Conservation (phyloP, 2,113 vertebrate genomes). For the Heloderma charlesbogerti region DNA sequence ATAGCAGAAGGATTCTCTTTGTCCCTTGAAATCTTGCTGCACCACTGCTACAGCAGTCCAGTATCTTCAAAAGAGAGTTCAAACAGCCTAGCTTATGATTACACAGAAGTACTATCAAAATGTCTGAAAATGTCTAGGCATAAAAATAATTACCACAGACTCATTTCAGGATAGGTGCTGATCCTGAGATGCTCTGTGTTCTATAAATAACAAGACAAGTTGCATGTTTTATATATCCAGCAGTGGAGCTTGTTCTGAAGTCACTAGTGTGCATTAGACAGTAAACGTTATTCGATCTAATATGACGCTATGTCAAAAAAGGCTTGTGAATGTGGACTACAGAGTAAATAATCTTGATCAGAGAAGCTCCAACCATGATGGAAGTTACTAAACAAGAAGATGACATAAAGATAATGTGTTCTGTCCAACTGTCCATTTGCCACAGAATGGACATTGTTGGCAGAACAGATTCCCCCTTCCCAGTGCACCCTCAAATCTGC, state of each 20-base stretch:
- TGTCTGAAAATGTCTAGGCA: not conserved
- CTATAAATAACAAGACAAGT: not conserved
- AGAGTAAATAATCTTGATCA: not conserved
- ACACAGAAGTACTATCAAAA: not conserved
- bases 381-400: not conserved
- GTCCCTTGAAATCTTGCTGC: not conserved
- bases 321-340: not conserved
- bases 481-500: no score
- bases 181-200: not conserved
- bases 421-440: no score
- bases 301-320: not conserved
- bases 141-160: not conserved
- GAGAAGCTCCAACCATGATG: not conserved
- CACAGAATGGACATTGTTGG: no score
- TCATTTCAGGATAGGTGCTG: not conserved
- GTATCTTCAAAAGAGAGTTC: not conserved
- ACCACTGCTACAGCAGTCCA: not conserved
- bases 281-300: not conserved
- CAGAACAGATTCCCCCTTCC: no score
- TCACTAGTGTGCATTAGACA: not conserved
- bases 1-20: not conserved
- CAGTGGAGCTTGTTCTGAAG: not conserved
- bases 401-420: not conserved
- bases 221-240: not conserved
- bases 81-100: not conserved